These are phyloP conservation scores for Gnatocerus cornutus DNA, from an alignment of 2,888 invertebrate genomes.

Conservation along the genomic window DNA sequence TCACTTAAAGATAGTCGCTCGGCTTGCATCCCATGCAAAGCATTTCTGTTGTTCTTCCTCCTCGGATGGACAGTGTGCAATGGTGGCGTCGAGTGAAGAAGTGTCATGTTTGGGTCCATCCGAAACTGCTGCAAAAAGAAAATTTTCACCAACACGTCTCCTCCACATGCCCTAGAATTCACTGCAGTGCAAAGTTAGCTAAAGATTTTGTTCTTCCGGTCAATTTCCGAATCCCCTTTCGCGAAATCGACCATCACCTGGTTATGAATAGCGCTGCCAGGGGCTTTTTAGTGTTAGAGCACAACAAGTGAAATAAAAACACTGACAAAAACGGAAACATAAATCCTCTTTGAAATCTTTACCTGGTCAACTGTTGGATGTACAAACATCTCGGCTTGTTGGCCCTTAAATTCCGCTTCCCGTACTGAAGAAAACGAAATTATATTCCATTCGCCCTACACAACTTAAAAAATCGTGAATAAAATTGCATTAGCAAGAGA, in stretches of 20 bases:
- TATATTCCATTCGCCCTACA: conserved; percentile 27
- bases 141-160: neutral
- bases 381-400: conserved; percentile 41
- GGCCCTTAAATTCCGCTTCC: conserved; percentile 28
- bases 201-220: neutral
- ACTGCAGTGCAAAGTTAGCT: neutral
- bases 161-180: neutral
- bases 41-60: conserved; percentile 61
- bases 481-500: conserved; percentile 2
- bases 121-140: conserved; percentile 43
- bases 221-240: neutral
- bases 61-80: conserved; percentile 45
- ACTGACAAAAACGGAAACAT: conserved; percentile 21
- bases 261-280: neutral
- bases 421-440: conserved; percentile 39
- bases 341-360: conserved; percentile 30
- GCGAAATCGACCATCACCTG: conserved; percentile 24
- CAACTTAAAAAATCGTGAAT: conserved; percentile 24
- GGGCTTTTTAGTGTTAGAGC: conserved; percentile 10
- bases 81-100: conserved; percentile 41
- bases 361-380: conserved; percentile 45
- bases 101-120: conserved; percentile 50
- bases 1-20: conserved; percentile 80
- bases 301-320: conserved; percentile 17
- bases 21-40: conserved; percentile 65